phyloP scores from a whole-genome alignment of 2,888 invertebrate genomes.

The Drosophila picticornis region DNA sequence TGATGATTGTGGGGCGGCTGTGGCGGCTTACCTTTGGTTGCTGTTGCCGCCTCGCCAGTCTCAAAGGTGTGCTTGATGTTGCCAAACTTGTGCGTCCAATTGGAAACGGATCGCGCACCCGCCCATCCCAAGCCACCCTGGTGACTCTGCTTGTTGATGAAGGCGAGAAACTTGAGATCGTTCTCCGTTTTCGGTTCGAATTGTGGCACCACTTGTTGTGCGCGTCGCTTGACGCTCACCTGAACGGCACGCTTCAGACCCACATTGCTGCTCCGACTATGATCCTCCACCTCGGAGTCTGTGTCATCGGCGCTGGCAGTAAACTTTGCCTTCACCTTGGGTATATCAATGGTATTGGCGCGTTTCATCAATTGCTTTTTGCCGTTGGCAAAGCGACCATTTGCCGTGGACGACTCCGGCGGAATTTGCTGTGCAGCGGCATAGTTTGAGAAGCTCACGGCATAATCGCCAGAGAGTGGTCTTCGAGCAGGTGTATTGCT shows the following conservation, averaged over 20 bases:
- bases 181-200: conserved; percentile 94
- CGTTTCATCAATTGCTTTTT: conserved; percentile 93
- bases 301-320: conserved; percentile 85
- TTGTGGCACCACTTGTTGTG: conserved; percentile 87
- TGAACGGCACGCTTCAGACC: conserved; percentile 88
- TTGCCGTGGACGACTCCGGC: conserved; percentile 81
- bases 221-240: conserved; percentile 86
- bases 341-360: conserved; percentile 95
- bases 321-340: conserved; percentile 87
- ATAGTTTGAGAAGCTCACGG: conserved; percentile 75
- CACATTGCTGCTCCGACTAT: conserved; percentile 70
- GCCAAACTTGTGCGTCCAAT: conserved; percentile 94
- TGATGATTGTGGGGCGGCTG: conserved; percentile 86
- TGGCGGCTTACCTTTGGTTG: conserved; percentile 84
- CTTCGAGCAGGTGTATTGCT: conserved; percentile 44
- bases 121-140: conserved; percentile 84
- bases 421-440: conserved; percentile 28
- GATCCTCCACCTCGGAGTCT: conserved; percentile 83
- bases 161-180: conserved; percentile 93
- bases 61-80: conserved; percentile 94
- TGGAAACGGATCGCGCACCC: conserved; percentile 85
- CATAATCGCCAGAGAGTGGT: conserved; percentile 80
- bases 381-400: conserved; percentile 82
- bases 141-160: conserved; percentile 91
- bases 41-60: conserved; percentile 77